phyloP scores from a whole-genome alignment of 1,140 invertebrate genomes.

The Microplitis mediator region DNA sequence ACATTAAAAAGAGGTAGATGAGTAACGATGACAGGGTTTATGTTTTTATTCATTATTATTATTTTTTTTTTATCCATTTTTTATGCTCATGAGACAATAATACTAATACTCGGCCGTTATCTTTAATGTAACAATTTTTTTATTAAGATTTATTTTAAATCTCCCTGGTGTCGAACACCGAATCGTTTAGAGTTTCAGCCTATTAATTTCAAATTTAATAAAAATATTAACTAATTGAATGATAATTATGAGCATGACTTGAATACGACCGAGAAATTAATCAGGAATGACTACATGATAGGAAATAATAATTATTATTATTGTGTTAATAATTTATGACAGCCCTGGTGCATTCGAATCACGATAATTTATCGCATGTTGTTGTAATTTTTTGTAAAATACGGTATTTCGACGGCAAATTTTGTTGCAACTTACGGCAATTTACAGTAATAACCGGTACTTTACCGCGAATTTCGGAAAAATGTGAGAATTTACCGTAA shows the following conservation, averaged over 20 bases:
- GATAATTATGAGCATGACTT: not conserved
- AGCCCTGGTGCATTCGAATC: too few relatives aligned
- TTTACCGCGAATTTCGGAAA: too few relatives aligned
- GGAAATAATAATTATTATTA: too few relatives aligned
- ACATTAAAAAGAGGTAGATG: conserved; percentile 31
- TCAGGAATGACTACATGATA: not conserved
- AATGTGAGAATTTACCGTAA: too few relatives aligned
- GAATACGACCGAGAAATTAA: not conserved
- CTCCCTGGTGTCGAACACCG: conserved; percentile 8
- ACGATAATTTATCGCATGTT: too few relatives aligned
- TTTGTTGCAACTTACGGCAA: too few relatives aligned
- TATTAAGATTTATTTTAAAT: not conserved
- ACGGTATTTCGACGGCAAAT: too few relatives aligned
- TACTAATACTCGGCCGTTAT: conserved; percentile 34
- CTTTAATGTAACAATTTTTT: conserved; percentile 26
- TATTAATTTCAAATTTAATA: not conserved
- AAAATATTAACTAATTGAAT: not conserved
- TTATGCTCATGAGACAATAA: conserved; percentile 30
- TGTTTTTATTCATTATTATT: conserved; percentile 21
- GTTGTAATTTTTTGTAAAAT: too few relatives aligned
- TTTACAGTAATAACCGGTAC: too few relatives aligned
- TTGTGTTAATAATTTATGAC: too few relatives aligned
- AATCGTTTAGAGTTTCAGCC: conserved; percentile 19
- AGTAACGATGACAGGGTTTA: conserved; percentile 24
- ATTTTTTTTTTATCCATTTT: not conserved